phyloP scores from a whole-genome alignment of 1,140 invertebrate genomes.

The Cotesia chilonis region DNA sequence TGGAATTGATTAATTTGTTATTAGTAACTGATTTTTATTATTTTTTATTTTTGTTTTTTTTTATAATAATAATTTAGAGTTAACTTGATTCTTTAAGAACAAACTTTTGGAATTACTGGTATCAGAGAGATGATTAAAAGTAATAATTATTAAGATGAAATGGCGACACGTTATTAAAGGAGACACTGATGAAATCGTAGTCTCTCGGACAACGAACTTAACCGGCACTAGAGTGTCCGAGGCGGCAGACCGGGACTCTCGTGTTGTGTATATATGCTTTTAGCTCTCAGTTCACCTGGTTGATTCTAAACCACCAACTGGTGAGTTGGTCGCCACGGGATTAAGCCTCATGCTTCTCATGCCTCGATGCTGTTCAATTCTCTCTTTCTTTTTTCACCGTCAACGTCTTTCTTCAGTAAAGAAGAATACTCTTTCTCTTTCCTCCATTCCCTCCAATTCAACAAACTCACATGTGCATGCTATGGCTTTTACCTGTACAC shows the following conservation, averaged over 20 bases:
- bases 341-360: slow-evolving; percentile 35
- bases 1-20: too few relatives aligned
- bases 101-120: slow-evolving; percentile 16
- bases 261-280: slow-evolving; percentile 30
- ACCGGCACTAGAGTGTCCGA: slow-evolving; percentile 50
- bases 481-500: slow-evolving; percentile 26
- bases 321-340: slow-evolving; percentile 39
- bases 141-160: not conserved
- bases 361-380: slow-evolving; percentile 38
- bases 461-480: slow-evolving; percentile 1
- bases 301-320: slow-evolving; percentile 46
- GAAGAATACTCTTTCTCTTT: slow-evolving; percentile 21
- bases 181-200: not conserved
- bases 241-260: slow-evolving; percentile 59
- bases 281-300: slow-evolving; percentile 51
- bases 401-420: slow-evolving; percentile 9
- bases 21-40: too few relatives aligned
- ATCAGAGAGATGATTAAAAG: not conserved
- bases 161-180: not conserved
- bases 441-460: slow-evolving; percentile 8
- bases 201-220: slow-evolving; percentile 58
- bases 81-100: slow-evolving; percentile 20
- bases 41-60: too few relatives aligned
- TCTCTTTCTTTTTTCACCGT: slow-evolving; percentile 38
- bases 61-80: too few relatives aligned